These are phyloP conservation scores for Peromyscus eremicus DNA, from an alignment of 2,797 vertebrate genomes.

Conservation along the genomic window DNA sequence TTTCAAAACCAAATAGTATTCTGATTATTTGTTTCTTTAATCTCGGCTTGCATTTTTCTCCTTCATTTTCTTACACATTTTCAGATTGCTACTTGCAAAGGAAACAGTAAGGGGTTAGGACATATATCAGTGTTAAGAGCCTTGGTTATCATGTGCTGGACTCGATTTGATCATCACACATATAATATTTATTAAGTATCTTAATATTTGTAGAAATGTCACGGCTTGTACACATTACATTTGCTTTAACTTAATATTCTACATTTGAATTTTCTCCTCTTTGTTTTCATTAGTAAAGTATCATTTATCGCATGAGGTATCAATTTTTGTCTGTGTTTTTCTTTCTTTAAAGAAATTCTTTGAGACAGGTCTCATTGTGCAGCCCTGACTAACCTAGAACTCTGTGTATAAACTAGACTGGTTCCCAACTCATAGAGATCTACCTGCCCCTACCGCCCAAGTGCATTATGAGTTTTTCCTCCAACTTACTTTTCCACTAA, in stretches of 20 bases:
- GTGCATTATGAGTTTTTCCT: background rate
- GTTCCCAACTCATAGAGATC: background rate
- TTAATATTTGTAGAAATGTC: background rate
- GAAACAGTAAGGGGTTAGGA: background rate
- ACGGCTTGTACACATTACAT: background rate
- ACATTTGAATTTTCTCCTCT: background rate
- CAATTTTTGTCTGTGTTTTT: background rate
- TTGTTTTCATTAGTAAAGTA: background rate
- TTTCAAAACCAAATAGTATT: background rate
- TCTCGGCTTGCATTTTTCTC: background rate
- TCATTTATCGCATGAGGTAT: background rate
- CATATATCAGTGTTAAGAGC: background rate
- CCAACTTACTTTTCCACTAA: background rate
- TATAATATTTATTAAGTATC: background rate
- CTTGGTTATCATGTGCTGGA: background rate
- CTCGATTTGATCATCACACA: background rate
- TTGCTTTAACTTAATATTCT: slow-evolving; percentile 10
- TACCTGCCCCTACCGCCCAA: background rate
- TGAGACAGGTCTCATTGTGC: no score
- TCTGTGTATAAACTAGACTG: background rate
- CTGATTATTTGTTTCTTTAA: slow-evolving; percentile 6
- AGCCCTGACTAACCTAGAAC: background rate
- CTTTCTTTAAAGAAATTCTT: background rate
- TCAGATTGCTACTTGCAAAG: background rate
- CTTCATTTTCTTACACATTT: background rate